Evolutionary conservation across 2,797 vertebrate species (phyloP), one percentile per base, ranked within the genome.

Genomic region (Lithobates pipiens): DNA sequence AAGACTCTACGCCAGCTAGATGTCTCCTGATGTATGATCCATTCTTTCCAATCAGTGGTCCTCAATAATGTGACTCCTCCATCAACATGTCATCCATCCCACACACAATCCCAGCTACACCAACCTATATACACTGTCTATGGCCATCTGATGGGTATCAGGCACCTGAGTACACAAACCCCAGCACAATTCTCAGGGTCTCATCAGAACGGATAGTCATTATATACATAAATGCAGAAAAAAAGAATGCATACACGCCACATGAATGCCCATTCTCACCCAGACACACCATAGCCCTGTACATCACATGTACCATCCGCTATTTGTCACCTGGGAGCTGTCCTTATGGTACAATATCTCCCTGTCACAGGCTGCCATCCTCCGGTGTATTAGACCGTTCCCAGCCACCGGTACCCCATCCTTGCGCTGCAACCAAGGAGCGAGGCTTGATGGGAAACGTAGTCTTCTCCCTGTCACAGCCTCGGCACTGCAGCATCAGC

Each of bases 311-410:
- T 46, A 82, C 76, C 23, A 36, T 36, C 18, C 25, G 29, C 39
- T 78, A 34, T 13, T 46, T 39, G 80, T 87, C 85, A 87, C 85
- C 85, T 87, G 85, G 29, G 85, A 87, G 70, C 85, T 87, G 80
- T 87, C 85, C 85, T 87, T 87, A 76, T 87, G 85, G 78, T 83
- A 87, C 69, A 87, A 69, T 79, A 87, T 83, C 76, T 87, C 85
- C 81, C 85, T 83, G 85, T 87, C 85, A 87, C 85, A 87, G 32
- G 85, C 81, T 87, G 85, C 85, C 85, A 87, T 87, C 76, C 85
- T 87, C 85, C 69, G 76, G 36, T 75, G 81, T 70, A 46, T 75
- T 61, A 78, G 74, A 68, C 80, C 76, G 76, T 72, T 78, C 76
- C 75, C 80, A 86, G 75, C 75, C 80, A 87, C 75, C 80, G 71